phyloP scores from a whole-genome alignment of 2,797 vertebrate species.

The Galaxias olidus region DNA sequence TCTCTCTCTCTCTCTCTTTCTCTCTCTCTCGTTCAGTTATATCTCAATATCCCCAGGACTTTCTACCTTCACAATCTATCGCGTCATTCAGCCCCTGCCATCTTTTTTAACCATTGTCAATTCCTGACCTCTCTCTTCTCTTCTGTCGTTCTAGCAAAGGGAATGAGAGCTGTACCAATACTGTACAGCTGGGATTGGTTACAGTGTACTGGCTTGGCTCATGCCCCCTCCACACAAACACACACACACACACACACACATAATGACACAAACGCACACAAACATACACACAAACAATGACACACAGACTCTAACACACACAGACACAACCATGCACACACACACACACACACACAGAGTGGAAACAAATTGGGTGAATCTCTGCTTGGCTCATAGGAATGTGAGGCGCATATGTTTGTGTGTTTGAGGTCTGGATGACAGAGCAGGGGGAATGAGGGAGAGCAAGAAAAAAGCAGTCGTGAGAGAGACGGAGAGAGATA shows the following conservation, averaged over 20 bases:
- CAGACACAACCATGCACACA: slow-evolving; percentile 33
- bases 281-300: neutral
- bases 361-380: slow-evolving; percentile 81
- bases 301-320: slow-evolving; percentile 25
- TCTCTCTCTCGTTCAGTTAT: neutral
- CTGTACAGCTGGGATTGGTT: slow-evolving; percentile 78
- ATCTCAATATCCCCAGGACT: neutral
- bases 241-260: slow-evolving; percentile 43
- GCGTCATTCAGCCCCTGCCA: neutral
- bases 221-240: slow-evolving; percentile 41
- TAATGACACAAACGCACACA: slow-evolving; percentile 5
- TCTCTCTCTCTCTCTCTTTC: neutral
- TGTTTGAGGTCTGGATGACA: slow-evolving; percentile 69
- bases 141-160: too few species aligned
- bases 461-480: neutral
- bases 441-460: slow-evolving; percentile 29
- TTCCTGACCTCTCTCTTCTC: too few species aligned
- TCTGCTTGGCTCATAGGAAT: slow-evolving; percentile 74
- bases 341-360: slow-evolving; percentile 51
- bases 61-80: neutral
- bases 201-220: slow-evolving; percentile 78
- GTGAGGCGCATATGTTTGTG: slow-evolving; percentile 70
- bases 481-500: neutral
- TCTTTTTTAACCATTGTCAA: too few species aligned
- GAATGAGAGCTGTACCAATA: slow-evolving; percentile 51